Base-by-base conservation (phyloP, 1,140 invertebrate species). In the Brachionus angularis region DNA sequence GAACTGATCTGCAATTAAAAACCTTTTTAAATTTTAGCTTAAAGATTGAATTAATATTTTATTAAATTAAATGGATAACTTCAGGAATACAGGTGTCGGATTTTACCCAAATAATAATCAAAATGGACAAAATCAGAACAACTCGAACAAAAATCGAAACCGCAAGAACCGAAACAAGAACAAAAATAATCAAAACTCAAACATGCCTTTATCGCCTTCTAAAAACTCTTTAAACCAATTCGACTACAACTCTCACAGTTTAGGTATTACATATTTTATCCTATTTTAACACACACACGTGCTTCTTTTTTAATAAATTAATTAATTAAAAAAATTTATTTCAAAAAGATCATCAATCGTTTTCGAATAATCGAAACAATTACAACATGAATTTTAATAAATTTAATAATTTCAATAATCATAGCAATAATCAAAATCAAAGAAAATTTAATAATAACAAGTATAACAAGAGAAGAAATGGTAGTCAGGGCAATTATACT, bases 1-100 rank as follows among this genome's bases (percentile, higher is more conserved):
- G n/a, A n/a, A n/a, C n/a, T n/a, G n/a, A n/a, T n/a, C n/a, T n/a
- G n/a, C n/a, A n/a, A n/a, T n/a, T n/a, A n/a, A n/a, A n/a, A n/a
- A n/a, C n/a, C n/a, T n/a, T n/a, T n/a, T n/a, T n/a, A 53, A 16
- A 31, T 53, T 31, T 53, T 58, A 58, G 53, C 53, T 58, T 58
- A 58, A 39, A n/a, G n/a, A n/a, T n/a, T n/a, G n/a, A n/a, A 21
- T 23, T 42, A 14, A 14, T 42, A 3, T 5, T 42, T 42, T 14
- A 42, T 8, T 14, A 42, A 42, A 55, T 3, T 21, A 27, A 58
- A 58, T 58, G 53, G 53, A 58, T 16, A 58, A 58, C 33, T 58
- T 36, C 27, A 31, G 53, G n/a, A 58, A 36, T 23, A 23, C 23
- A 10, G 33, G 8, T 23, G 7, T 58, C 12, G 33, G 21, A 16